Evolutionary conservation across 2,888 invertebrate species (phyloP), one percentile per base, ranked within the genome.

Genomic region (Drosophila picticornis): DNA sequence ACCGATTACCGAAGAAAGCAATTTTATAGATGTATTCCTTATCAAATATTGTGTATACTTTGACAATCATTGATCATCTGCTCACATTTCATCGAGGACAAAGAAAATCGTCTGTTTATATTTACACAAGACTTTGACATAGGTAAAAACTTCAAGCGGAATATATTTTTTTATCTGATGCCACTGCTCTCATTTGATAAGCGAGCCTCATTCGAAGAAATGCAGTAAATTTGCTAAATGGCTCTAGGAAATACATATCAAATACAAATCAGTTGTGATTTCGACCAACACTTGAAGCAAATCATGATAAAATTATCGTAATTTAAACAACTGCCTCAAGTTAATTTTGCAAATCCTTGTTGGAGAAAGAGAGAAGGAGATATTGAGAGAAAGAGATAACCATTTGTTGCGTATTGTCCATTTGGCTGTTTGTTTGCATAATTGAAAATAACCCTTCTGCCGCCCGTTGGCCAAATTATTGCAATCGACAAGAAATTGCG

Each of bases 361-460:
- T n/a, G n/a, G n/a, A n/a, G n/a, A n/a, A n/a, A n/a, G 9, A 19
- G n/a, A 32, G 7, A 5, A 2, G 32, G 25, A 13, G 2, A n/a
- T 36, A 27, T n/a, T n/a, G 9, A 19, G n/a, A 32, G 7, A 5
- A 2, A 40, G 25, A 13, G 2, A n/a, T 36, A 27, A 38, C 25
- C 40, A 57, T 51, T 50, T 69, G 34, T 40, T 36, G 5, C 7
- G n/a, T 25, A 27, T n/a, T 67, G 67, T 60, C 16, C 63, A 63
- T 72, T 76, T 80, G 29, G 52, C 1, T 46, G 59, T 51, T 64
- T 80, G 80, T 80, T 80, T 79, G 62, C 83, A 55, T 66, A 75
- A 75, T 79, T 69, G 40, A 56, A 32, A 67, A 69, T 38, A 69
- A 69, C 31, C 66, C 72, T 75, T 79, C 66, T 4, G n/a, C 1